Conservation (phyloP, 2,888 invertebrate species). For the Leptogaster cylindrica region DNA sequence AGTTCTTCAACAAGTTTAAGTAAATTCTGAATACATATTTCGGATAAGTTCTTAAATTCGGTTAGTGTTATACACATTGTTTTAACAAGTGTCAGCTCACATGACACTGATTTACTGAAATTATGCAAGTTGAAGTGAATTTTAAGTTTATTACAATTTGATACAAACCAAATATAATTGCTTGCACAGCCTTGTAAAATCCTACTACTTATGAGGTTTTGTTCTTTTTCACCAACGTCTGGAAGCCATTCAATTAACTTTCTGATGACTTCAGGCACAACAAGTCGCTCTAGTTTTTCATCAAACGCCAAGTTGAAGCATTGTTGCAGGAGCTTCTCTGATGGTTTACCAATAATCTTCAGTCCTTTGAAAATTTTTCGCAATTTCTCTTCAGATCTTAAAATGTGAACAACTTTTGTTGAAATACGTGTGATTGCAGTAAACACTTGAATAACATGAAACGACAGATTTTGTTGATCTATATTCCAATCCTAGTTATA, state of each 20-base stretch:
- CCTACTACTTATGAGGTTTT: conserved; percentile 59
- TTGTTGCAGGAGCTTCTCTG: conserved; percentile 61
- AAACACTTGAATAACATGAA: conserved; percentile 55
- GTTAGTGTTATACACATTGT: conserved; percentile 62
- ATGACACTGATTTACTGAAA: conserved; percentile 65
- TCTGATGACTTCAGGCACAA: conserved; percentile 63
- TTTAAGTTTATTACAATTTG: not conserved
- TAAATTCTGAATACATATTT: conserved; percentile 63
- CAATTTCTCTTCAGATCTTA: conserved; percentile 54
- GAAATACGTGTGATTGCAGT: conserved; percentile 55
- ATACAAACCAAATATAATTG: conserved; percentile 60
- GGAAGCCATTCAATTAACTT: conserved; percentile 65
- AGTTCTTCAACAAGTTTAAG: conserved; percentile 66
- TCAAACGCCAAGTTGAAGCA: conserved; percentile 63
- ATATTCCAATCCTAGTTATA: conserved; percentile 55
- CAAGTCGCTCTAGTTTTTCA: conserved; percentile 52
- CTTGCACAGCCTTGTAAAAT: conserved; percentile 63
- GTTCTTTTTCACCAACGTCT: conserved; percentile 60
- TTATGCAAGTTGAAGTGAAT: not conserved
- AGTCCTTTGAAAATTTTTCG: conserved; percentile 56
- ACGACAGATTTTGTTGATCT: conserved; percentile 54
- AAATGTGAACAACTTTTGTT: conserved; percentile 50
- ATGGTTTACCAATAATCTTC: conserved; percentile 62
- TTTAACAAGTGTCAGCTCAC: conserved; percentile 63
- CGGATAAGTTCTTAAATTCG: conserved; percentile 59